Evolutionary conservation across 2,113 vertebrate species (phyloP), one percentile per base, ranked within the genome.

Genomic region (Vulpes vulpes): DNA sequence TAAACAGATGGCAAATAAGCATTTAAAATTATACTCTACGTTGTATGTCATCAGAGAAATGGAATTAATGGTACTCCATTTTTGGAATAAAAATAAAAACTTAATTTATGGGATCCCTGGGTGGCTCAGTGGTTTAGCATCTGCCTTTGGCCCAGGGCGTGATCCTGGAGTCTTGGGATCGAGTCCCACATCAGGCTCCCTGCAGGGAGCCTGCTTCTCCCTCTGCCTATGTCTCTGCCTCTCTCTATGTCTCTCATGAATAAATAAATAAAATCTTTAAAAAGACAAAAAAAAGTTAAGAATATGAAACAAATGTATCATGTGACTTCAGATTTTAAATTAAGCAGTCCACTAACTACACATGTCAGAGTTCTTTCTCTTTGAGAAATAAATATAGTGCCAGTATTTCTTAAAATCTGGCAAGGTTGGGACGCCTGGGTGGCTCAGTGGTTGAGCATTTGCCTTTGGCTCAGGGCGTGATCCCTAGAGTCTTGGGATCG

Each of bases 281-380:
- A 43, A 43, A 43, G 43, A 43, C 5, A 64, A 64, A 64, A 64
- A 12, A 49, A 27, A 25, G 27, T 76, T 11, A 69, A 59, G 84
- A 20, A 69, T 92, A 23, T 87, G 55, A 27, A 64, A 53, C 65
- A 57, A 64, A 81, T 73, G 19, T 57, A 49, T 81, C 16, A 35
- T 78, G 43, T 92, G 57, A 88, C 32, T 57, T 92, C 35, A 15
- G 16, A 49, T 82, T 87, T 96, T 53, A 88, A 71, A 62, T 88
- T 74, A 74, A 51, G n/a, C 69, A 82, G 5, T 32, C 23, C 71
- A 74, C 27, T 53, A 25, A 65, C n/a, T 87, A 55, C 55, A 64
- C 73, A 64, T 73, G 55, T 71, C 27, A 55, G 83, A 27, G 9
- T 64, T 80, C 25, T 60, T 91, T 91, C 5, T 83, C 38, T 92